Percentiles rank a stretch among this genome's conserved stretches.
Evolutionary conservation across 2,113 vertebrate genomes (phyloP).

Genomic region (Uria aalge): DNA sequence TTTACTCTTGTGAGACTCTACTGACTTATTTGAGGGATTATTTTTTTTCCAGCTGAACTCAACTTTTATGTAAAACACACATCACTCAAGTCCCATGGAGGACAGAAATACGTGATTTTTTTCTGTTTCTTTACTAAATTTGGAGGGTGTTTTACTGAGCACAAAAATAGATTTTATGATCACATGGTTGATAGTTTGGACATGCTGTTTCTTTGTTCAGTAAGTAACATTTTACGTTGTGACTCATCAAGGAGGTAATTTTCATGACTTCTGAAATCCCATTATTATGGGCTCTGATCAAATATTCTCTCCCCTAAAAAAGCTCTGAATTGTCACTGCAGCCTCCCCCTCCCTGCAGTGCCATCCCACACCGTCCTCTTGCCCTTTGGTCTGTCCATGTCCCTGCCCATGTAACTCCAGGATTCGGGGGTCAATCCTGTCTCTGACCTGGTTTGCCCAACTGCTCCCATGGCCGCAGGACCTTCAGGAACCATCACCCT

Average conservation of each 20-base stretch:
- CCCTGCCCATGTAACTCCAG: not conserved
- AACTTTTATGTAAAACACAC: not conserved
- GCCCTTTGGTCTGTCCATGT: not conserved
- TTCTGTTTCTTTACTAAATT: not conserved
- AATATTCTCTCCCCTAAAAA: fast-evolving
- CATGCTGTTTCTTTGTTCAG: not conserved
- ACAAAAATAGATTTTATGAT: not conserved
- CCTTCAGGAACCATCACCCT: not conserved
- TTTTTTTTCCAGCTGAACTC: not conserved
- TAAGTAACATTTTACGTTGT: not conserved
- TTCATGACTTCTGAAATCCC: not conserved
- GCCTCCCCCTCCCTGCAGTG: not conserved
- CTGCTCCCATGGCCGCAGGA: fast-evolving
- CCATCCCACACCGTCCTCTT: not conserved
- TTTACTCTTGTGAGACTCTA: not conserved
- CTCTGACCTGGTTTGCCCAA: not conserved
- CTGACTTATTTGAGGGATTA: not conserved
- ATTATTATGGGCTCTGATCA: not conserved
- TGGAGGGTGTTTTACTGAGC: not conserved
- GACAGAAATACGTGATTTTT: not conserved
- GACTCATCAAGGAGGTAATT: not conserved
- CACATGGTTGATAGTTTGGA: not conserved
- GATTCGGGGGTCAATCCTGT: not conserved
- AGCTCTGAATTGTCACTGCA: not conserved
- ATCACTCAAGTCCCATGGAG: fast-evolving